Conservation (phyloP, 2,888 invertebrate genomes). For the Cantharis flavilabris region DNA sequence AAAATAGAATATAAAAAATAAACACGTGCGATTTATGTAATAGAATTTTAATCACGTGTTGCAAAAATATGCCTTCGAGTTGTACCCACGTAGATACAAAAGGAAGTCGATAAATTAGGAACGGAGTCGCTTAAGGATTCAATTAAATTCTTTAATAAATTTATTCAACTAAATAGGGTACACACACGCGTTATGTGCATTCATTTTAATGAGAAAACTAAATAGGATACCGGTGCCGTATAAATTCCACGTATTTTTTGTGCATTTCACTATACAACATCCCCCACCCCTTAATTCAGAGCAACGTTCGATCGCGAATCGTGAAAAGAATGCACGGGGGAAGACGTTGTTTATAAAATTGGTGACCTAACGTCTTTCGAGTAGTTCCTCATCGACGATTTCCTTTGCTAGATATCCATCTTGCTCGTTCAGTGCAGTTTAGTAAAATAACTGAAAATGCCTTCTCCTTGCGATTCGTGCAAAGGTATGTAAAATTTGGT, state of each 20-base stretch:
- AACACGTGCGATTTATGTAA: not conserved
- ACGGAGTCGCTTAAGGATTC: not conserved
- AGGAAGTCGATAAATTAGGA: not conserved
- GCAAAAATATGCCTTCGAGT: not conserved
- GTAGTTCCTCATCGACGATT: constrained; percentile 5
- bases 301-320: constrained; percentile 54
- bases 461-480: constrained; percentile 62
- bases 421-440: not conserved
- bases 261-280: constrained; percentile 53
- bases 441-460: constrained; percentile 52
- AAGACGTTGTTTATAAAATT: constrained; percentile 38
- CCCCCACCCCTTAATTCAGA: constrained; percentile 56
- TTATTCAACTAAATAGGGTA: not conserved
- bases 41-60: not conserved
- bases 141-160: not conserved
- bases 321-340: constrained; percentile 36
- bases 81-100: not conserved
- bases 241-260: not conserved
- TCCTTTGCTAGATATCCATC: not conserved
- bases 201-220: not conserved
- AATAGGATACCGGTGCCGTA: not conserved
- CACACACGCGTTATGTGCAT: not conserved
- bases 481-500: constrained; percentile 57
- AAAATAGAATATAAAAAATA: not conserved
- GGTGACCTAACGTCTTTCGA: constrained; percentile 15